Evolutionary conservation across 2,797 vertebrate species (phyloP).

Genomic region (Philypnodon macrostomus): DNA sequence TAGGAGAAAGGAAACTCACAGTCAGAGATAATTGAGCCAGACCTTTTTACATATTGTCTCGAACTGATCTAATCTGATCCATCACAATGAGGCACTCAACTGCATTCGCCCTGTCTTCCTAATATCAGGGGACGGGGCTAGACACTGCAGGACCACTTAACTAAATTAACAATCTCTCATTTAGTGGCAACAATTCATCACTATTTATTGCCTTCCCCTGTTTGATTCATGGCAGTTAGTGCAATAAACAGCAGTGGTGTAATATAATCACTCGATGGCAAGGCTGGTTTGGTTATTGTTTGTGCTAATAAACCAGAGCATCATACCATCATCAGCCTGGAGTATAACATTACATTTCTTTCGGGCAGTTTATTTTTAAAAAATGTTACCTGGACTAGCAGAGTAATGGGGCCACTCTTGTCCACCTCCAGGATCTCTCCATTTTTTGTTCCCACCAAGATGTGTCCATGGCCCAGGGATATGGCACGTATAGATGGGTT

Average conservation of each 20-base stretch:
- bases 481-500: slow-evolving; percentile 99
- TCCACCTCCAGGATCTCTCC: slow-evolving; percentile 98
- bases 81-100: slow-evolving; percentile 46
- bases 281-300: neutral
- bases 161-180: slow-evolving; percentile 51
- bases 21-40: slow-evolving; percentile 6
- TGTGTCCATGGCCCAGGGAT: slow-evolving; percentile 96
- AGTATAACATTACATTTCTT: slow-evolving; percentile 14
- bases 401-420: slow-evolving; percentile 95
- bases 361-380: slow-evolving; percentile 6
- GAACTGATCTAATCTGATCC: slow-evolving; percentile 17
- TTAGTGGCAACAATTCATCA: slow-evolving; percentile 45
- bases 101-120: slow-evolving; percentile 26
- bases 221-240: slow-evolving; percentile 7
- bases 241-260: slow-evolving; percentile 4
- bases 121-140: slow-evolving; percentile 20
- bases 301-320: neutral
- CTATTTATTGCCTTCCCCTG: slow-evolving; percentile 17
- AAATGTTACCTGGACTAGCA: slow-evolving; percentile 89
- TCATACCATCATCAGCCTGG: no score
- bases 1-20: neutral
- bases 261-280: slow-evolving; percentile 5
- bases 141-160: slow-evolving; percentile 49
- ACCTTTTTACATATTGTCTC: slow-evolving; percentile 8
- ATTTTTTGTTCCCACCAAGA: slow-evolving; percentile 97